A percentile compares a stretch with the other conserved stretches of the same genome.
phyloP scores from a whole-genome alignment of 92 coral and sea anemone genomes.

The Phenganax subtilis region DNA sequence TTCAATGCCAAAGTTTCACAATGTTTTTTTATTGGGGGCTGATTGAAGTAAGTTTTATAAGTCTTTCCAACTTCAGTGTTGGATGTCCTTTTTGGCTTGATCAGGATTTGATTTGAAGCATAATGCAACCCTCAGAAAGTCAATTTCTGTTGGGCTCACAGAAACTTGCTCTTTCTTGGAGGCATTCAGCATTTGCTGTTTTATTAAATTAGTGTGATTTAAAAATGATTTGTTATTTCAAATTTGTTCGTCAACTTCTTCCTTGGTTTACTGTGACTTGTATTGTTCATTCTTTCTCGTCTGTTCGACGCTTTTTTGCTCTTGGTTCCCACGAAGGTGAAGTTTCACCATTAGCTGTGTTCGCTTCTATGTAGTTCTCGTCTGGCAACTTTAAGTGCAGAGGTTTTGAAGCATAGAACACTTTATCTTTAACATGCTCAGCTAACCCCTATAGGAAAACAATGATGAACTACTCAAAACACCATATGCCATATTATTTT shows the following conservation, averaged over 20 bases:
- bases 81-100: no score
- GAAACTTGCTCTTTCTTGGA: no score
- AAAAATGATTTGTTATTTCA: neutral
- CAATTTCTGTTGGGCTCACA: no score
- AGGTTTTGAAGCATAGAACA: conserved; percentile 5
- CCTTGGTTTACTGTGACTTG: neutral
- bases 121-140: no score
- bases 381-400: conserved; percentile 20
- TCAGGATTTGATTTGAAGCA: no score
- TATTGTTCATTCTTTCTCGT: neutral
- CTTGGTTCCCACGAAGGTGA: conserved; percentile 14
- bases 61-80: no score
- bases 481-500: neutral
- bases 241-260: neutral
- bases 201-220: neutral
- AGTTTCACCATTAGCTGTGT: neutral
- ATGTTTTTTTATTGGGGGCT: no score
- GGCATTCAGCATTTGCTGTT: neutral
- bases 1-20: no score
- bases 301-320: neutral
- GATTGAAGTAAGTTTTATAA: no score
- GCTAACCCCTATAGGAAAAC: neutral
- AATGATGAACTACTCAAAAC: neutral
- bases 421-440: neutral
- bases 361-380: conserved; percentile 5